Evolutionary conservation across 2,113 vertebrate genomes (phyloP).

Genomic region (Eclectus roratus): DNA sequence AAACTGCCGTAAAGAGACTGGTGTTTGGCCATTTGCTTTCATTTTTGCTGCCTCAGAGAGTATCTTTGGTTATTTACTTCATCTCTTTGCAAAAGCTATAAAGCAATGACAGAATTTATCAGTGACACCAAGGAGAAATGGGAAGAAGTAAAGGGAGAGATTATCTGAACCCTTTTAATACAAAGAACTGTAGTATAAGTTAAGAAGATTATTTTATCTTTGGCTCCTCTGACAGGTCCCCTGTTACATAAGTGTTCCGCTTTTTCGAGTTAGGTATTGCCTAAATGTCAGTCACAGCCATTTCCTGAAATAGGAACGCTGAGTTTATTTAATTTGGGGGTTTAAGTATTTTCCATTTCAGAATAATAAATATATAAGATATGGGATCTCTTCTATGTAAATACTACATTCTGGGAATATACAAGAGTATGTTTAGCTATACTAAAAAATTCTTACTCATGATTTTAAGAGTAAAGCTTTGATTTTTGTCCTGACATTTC

Average conservation of each 20-base stretch:
- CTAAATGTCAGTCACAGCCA: slow-evolving; percentile 13
- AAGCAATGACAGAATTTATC: neutral
- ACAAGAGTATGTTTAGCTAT: slow-evolving; percentile 8
- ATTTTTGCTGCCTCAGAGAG: neutral
- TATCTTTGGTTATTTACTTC: neutral
- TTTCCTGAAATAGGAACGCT: slow-evolving; percentile 61
- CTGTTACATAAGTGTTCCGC: slow-evolving; percentile 47
- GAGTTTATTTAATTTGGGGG: slow-evolving; percentile 58
- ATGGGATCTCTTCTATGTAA: slow-evolving; percentile 24
- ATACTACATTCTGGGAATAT: slow-evolving; percentile 2
- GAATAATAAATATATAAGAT: slow-evolving; percentile 66
- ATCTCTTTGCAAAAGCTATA: neutral
- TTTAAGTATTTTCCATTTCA: slow-evolving; percentile 62
- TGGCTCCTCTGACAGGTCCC: slow-evolving; percentile 24
- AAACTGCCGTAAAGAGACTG: neutral
- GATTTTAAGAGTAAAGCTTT: slow-evolving; percentile 40
- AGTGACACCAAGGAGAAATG: neutral
- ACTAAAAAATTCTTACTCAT: slow-evolving; percentile 24
- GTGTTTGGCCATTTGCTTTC: neutral
- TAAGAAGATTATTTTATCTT: slow-evolving; percentile 58
- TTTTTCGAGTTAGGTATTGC: slow-evolving; percentile 21
- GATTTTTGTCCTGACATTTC: slow-evolving; percentile 9
- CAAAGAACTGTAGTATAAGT: slow-evolving; percentile 3
- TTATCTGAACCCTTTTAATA: slow-evolving; percentile 14
- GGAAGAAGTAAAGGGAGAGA: neutral